phyloP scores from a whole-genome alignment of 1,140 invertebrate species.

The Hormaphis cornu region DNA sequence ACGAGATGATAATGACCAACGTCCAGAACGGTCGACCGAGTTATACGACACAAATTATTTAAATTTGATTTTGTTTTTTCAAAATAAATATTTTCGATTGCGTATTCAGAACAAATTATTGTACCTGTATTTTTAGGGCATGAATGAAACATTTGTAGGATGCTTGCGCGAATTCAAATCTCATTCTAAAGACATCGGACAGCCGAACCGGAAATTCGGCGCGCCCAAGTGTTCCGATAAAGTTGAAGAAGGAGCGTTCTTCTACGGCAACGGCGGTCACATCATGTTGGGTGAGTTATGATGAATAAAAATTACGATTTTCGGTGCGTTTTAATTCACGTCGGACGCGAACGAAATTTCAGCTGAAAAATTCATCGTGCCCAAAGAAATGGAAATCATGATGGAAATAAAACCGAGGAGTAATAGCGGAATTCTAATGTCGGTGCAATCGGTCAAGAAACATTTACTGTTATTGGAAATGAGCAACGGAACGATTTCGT shows the following conservation, averaged over 20 bases:
- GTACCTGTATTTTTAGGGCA: conserved; percentile 42
- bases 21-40: too few relatives aligned
- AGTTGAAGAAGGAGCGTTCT: conserved; percentile 81
- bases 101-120: neutral
- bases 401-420: conserved; percentile 83
- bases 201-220: conserved; percentile 48
- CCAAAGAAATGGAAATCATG: conserved; percentile 63
- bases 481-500: conserved; percentile 68
- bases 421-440: conserved; percentile 67
- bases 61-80: too few relatives aligned
- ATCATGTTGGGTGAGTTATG: conserved; percentile 54
- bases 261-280: conserved; percentile 62
- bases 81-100: too few relatives aligned
- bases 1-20: too few relatives aligned
- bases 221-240: conserved; percentile 70
- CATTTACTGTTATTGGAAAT: conserved; percentile 83
- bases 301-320: neutral
- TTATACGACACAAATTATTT: too few relatives aligned
- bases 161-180: conserved; percentile 74
- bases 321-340: neutral
- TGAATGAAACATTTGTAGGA: conserved; percentile 60
- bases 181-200: conserved; percentile 46
- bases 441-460: conserved; percentile 62
- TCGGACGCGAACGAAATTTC: conserved; percentile 35
- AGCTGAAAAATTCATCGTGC: conserved; percentile 68